Conservation (phyloP, 2,797 vertebrate species). For the Garrulus glandarius region DNA sequence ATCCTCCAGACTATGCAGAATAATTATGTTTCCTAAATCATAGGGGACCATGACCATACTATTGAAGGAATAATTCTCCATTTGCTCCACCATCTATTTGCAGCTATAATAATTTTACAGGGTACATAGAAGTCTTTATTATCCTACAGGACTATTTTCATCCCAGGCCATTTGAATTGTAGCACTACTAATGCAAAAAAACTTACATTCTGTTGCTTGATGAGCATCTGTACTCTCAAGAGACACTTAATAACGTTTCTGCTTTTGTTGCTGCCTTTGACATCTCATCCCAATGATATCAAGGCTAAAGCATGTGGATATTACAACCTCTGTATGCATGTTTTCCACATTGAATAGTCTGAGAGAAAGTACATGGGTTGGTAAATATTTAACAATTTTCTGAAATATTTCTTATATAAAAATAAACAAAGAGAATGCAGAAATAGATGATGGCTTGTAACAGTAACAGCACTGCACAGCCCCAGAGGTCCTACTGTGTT, state of each 20-base stretch:
- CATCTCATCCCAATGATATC: background rate
- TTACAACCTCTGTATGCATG: background rate
- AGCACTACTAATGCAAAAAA: background rate
- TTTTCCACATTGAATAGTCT: background rate
- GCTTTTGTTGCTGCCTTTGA: background rate
- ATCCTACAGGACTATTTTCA: background rate
- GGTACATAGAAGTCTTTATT: background rate
- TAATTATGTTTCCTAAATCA: conserved; percentile 27
- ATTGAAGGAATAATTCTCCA: conserved; percentile 43
- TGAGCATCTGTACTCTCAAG: background rate
- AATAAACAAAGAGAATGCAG: background rate
- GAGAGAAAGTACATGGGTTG: background rate
- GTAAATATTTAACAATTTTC: background rate
- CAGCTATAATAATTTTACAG: background rate
- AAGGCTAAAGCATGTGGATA: background rate
- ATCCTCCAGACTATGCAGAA: conserved; percentile 20
- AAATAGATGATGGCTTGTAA: background rate
- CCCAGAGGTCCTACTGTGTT: background rate
- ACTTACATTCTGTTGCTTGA: background rate
- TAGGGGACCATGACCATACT: background rate
- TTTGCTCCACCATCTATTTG: background rate
- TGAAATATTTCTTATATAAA: background rate
- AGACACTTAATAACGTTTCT: background rate
- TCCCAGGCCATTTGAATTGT: background rate
- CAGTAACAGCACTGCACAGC: background rate